Evolutionary conservation across 2,797 vertebrate genomes (phyloP).

Genomic region (Parauchenoglanis punctatus): DNA sequence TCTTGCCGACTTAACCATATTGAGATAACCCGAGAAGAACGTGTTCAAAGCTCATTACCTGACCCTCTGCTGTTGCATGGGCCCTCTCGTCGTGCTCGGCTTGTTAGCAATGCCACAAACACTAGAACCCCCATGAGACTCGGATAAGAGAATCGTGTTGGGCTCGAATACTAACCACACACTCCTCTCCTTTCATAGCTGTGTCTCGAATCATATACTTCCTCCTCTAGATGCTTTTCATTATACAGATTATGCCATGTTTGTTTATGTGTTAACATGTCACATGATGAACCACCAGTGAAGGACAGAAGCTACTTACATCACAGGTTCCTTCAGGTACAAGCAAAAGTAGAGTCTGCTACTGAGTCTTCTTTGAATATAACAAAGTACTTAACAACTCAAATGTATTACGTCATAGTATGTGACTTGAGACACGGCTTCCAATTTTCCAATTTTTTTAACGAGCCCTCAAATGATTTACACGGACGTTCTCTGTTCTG

Average conservation of each 20-base stretch:
- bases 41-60: neutral
- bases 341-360: neutral
- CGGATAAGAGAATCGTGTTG: neutral
- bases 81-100: neutral
- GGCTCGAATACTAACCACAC: neutral
- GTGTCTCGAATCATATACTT: constrained; percentile 5
- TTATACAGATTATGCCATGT: neutral
- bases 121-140: neutral
- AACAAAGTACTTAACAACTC: neutral
- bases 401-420: neutral
- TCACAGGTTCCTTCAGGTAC: neutral
- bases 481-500: neutral
- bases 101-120: neutral
- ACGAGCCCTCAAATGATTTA: neutral
- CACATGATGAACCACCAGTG: neutral
- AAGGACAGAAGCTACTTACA: neutral
- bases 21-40: neutral
- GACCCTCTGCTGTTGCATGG: constrained; percentile 13
- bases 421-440: neutral
- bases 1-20: neutral
- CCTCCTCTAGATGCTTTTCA: neutral
- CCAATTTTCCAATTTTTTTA: neutral
- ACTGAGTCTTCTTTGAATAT: neutral
- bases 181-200: neutral
- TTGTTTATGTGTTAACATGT: neutral